Conservation (phyloP, 2,888 invertebrate genomes). For the Dysmachus trigonus region DNA sequence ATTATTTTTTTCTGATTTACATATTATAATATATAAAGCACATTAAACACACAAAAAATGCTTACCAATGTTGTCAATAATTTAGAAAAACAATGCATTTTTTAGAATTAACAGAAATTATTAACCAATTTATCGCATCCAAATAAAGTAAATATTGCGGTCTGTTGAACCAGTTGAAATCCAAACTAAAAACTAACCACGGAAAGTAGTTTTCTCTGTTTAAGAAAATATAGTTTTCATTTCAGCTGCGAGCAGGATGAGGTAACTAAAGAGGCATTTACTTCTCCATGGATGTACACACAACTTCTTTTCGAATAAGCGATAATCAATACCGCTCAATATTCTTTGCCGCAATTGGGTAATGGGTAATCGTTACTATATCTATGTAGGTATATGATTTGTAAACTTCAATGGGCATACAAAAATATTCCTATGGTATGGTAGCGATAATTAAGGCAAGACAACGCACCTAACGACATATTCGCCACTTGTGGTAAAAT, state of each 20-base stretch:
- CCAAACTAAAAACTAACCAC: background rate
- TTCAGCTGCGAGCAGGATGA: background rate
- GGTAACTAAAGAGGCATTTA: background rate
- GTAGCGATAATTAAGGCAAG: background rate
- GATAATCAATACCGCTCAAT: background rate
- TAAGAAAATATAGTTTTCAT: background rate
- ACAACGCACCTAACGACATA: background rate
- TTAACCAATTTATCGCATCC: background rate
- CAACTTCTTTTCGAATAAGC: background rate
- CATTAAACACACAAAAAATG: background rate
- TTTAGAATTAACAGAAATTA: background rate
- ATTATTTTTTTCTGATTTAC: no score
- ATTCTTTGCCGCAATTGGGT: background rate
- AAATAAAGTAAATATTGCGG: background rate
- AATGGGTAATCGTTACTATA: background rate
- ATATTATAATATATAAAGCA: no score
- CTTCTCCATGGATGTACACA: background rate
- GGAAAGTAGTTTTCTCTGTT: background rate
- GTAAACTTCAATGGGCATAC: background rate
- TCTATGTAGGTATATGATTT: background rate
- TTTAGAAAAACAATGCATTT: background rate
- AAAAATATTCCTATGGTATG: background rate
- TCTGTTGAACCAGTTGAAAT: background rate
- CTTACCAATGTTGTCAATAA: background rate
- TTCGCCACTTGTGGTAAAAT: background rate